Conservation (phyloP, 92 coral and sea anemone species). For the Porites divaricata region DNA sequence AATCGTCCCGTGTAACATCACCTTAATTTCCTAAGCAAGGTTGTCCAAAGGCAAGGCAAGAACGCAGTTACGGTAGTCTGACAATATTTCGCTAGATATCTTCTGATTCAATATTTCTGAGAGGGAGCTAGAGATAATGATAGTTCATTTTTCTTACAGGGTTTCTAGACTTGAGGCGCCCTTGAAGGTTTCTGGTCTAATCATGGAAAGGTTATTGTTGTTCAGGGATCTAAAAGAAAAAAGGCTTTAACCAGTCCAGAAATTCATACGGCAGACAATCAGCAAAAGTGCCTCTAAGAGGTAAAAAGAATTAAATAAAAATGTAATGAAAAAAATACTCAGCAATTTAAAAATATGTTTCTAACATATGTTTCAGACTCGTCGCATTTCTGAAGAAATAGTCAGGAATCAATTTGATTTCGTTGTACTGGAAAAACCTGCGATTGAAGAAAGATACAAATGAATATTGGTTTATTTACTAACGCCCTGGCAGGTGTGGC, state of each 20-base stretch:
- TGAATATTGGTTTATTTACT: neutral
- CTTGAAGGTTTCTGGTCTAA: slow-evolving; percentile 44
- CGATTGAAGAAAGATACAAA: neutral
- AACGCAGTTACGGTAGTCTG: too few species aligned
- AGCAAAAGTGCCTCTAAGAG: neutral
- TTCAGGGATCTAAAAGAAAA: slow-evolving; percentile 45
- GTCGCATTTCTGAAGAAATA: slow-evolving; percentile 32
- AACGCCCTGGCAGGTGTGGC: too few species aligned
- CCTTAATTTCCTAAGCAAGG: too few species aligned
- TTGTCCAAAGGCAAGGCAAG: too few species aligned
- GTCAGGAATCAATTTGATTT: slow-evolving; percentile 43
- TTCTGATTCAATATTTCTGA: too few species aligned
- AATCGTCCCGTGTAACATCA: too few species aligned
- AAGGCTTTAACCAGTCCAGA: neutral
- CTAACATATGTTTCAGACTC: slow-evolving; percentile 31
- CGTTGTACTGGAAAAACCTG: slow-evolving; percentile 68
- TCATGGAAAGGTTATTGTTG: slow-evolving; percentile 55
- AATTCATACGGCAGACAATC: neutral
- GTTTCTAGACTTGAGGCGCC: slow-evolving; percentile 63
- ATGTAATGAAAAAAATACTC: neutral
- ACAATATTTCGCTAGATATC: too few species aligned
- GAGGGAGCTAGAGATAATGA: neutral
- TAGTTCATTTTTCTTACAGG: slow-evolving; percentile 23
- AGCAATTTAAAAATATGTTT: neutral
- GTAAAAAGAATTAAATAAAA: too few species aligned